Base-by-base conservation (phyloP, 2,888 invertebrate species). In the Tigriopus californicus region DNA sequence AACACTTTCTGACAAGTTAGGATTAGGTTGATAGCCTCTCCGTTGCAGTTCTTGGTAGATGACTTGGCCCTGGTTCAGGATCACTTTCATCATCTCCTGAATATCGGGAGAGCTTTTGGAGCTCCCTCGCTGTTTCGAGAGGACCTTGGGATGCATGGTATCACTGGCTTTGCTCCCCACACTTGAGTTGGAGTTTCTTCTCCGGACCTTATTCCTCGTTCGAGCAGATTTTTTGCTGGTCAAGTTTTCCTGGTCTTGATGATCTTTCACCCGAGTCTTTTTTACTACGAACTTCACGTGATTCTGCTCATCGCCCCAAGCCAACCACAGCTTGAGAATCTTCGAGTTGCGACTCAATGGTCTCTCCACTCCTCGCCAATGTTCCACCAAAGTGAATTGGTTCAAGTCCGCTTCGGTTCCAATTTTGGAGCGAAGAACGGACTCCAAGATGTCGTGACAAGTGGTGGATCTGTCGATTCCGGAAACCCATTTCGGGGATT, bases 291-390 rank as follows among this genome's bases (percentile, higher is more conserved):
- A 65, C 51, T 67, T 67, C 1, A 71, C 81, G 70, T 81, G 80
- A 67, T 75, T 73, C 71, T 79, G 76, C 61, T 80, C 79, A 65
- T 78, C 77, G 60, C 84, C 85, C 86, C 86, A 87, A 33, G 85
- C 82, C 62, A 81, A 81, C 76, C 85, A 78, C 55, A 87, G 81
- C 67, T 84, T 82, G 61, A 85, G 73, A 62, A 86, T 82, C 61
- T 80, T 78, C 53, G 82, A 81, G 65, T 80, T 78, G 40, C 80
- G 79, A 60, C 79, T 81, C 64, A 83, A 72, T 56, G 79, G 81
- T 65, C 80, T 78, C 72, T 83, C 85, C 70, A 71, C 64, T 68
- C 66, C 65, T 68, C 70, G 57, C 66, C 67, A 42, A 66, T 66
- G 58, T 15, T 67, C 67, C 64, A 70, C 70, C 46, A 70, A 68